Conservation (phyloP, 2,888 invertebrate species). For the Troilus luridus region DNA sequence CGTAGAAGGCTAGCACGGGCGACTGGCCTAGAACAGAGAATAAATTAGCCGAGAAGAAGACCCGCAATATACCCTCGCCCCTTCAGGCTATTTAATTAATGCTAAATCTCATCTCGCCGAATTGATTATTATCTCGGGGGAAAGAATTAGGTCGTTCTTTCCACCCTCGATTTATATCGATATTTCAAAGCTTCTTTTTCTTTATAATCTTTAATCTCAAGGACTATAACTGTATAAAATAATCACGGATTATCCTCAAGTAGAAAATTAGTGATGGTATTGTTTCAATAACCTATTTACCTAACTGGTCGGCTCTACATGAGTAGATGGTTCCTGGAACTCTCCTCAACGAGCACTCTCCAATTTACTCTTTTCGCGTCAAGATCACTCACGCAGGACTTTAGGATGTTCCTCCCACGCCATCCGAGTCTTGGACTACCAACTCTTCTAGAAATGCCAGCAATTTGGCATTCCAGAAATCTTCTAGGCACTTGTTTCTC, state of each 20-base stretch:
- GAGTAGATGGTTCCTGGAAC: no score
- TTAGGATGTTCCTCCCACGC: no score
- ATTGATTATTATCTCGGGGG: constrained; percentile 17
- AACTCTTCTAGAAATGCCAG: no score
- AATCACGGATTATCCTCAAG: not conserved
- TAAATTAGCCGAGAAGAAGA: not conserved
- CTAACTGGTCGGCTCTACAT: no score
- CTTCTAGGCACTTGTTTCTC: no score
- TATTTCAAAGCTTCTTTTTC: not conserved
- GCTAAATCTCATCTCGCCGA: constrained; percentile 43
- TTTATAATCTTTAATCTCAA: not conserved
- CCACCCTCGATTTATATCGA: constrained; percentile 27
- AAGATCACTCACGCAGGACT: no score
- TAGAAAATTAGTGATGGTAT: not conserved
- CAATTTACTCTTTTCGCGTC: no score
- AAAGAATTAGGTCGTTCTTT: constrained; percentile 37
- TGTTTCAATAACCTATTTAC: no score
- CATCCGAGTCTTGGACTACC: no score
- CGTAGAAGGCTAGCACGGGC: not conserved
- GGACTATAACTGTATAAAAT: not conserved
- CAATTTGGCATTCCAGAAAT: no score
- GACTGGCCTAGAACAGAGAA: constrained; percentile 22
- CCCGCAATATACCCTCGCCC: not conserved
- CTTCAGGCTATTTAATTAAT: constrained; percentile 37
- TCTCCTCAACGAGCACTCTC: no score